phyloP scores from a whole-genome alignment of 2,888 invertebrate species.

The Pachydiplax longipennis region DNA sequence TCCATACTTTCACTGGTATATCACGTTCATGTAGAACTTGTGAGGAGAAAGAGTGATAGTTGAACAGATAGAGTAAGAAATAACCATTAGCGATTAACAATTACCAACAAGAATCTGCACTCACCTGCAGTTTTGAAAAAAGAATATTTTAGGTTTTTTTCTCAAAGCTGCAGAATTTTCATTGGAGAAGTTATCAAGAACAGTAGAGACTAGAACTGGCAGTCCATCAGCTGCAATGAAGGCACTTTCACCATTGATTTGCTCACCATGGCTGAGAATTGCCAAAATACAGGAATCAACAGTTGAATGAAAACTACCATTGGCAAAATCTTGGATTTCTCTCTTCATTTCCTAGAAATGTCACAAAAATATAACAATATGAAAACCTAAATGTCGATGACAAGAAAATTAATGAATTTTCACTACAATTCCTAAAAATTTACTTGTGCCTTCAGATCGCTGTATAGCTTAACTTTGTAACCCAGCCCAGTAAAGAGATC shows the following conservation, averaged over 20 bases:
- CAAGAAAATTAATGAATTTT: not conserved
- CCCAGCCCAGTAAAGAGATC: slow-evolving; percentile 69
- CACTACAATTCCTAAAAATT: slow-evolving; percentile 49
- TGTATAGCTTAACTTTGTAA: slow-evolving; percentile 62
- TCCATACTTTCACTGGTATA: no score
- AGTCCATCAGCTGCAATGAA: slow-evolving; percentile 68
- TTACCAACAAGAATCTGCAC: slow-evolving; percentile 5
- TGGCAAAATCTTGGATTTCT: slow-evolving; percentile 60
- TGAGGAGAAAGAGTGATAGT: no score
- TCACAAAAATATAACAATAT: not conserved
- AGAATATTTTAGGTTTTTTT: slow-evolving; percentile 74
- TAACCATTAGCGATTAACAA: no score
- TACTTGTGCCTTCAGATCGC: slow-evolving; percentile 61
- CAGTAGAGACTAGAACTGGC: slow-evolving; percentile 62
- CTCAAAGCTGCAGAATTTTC: slow-evolving; percentile 63
- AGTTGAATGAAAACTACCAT: slow-evolving; percentile 58
- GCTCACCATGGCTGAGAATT: slow-evolving; percentile 72
- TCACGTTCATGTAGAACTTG: no score
- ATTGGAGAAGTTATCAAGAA: slow-evolving; percentile 69
- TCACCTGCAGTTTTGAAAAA: slow-evolving; percentile 76
- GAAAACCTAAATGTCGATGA: not conserved
- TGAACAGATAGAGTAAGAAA: no score
- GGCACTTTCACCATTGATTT: slow-evolving; percentile 63
- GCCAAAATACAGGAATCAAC: slow-evolving; percentile 71
- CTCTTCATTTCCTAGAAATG: slow-evolving; percentile 58